A percentile compares a stretch with the other conserved stretches of the same genome.
Evolutionary conservation across 2,113 vertebrate species (phyloP).

Genomic region (Prionailurus bengalensis): DNA sequence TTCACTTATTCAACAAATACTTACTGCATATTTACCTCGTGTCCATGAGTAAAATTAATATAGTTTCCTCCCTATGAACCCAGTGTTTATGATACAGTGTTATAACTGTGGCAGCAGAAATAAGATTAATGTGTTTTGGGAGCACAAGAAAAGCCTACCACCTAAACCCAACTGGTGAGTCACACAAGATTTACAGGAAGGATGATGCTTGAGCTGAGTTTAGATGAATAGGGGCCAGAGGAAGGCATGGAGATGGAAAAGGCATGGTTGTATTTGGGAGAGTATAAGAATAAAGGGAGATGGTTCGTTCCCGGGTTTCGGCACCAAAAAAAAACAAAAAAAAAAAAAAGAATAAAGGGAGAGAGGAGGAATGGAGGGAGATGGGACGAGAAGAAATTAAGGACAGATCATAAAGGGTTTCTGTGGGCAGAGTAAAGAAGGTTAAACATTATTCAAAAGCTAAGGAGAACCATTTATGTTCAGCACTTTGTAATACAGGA

Average conservation of each 20-base stretch:
- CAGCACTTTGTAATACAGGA: neutral
- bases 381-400: neutral
- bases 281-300: neutral
- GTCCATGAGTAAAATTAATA: neutral
- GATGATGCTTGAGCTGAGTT: neutral
- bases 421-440: neutral
- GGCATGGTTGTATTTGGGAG: neutral
- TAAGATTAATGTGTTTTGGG: neutral
- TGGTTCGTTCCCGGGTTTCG: too few species aligned
- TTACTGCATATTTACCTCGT: neutral
- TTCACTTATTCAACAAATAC: conserved; percentile 28
- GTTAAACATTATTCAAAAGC: neutral
- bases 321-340: too few species aligned
- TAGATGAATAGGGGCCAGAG: neutral
- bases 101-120: neutral
- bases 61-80: neutral
- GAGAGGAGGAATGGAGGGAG: neutral
- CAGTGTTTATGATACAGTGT: neutral
- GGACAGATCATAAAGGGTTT: neutral
- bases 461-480: neutral
- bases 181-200: neutral
- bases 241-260: neutral
- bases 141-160: neutral
- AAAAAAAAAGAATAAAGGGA: neutral
- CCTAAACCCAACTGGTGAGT: neutral